phyloP scores from a whole-genome alignment of 2,113 vertebrate species.

The Sylvietta virens region DNA sequence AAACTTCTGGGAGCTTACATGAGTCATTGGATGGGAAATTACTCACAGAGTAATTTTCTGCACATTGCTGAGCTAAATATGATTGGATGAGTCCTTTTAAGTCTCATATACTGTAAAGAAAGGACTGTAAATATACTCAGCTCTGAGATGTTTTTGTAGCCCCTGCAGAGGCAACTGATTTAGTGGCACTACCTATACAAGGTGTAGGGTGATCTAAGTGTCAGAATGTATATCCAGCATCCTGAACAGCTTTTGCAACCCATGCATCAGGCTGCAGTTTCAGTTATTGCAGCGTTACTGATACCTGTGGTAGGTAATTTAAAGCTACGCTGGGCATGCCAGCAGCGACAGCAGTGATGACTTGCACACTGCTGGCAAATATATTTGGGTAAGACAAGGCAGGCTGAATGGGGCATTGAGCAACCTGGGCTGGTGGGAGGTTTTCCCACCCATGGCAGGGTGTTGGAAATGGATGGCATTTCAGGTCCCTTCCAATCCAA shows the following conservation, averaged over 20 bases:
- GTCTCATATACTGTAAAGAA: neutral
- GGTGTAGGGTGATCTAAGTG: neutral
- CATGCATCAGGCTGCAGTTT: neutral
- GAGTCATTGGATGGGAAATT: neutral
- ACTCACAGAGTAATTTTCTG: neutral
- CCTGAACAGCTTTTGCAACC: neutral
- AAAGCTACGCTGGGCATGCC: neutral
- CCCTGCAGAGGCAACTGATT: neutral
- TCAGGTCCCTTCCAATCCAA: neutral
- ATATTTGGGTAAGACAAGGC: neutral
- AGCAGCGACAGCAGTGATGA: neutral
- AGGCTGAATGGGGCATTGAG: neutral
- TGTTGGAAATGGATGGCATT: neutral
- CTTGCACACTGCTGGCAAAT: neutral
- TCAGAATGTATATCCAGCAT: neutral
- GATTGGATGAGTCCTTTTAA: neutral
- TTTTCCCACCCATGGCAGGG: neutral
- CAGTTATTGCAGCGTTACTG: neutral
- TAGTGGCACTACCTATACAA: neutral
- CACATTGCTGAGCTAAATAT: neutral
- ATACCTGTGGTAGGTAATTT: neutral
- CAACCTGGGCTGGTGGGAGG: neutral
- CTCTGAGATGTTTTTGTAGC: neutral
- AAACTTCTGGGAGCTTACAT: neutral
- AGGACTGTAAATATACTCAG: neutral